Evolutionary conservation across 1,140 invertebrate genomes (phyloP).

Genomic region (Vanessa atalanta): DNA sequence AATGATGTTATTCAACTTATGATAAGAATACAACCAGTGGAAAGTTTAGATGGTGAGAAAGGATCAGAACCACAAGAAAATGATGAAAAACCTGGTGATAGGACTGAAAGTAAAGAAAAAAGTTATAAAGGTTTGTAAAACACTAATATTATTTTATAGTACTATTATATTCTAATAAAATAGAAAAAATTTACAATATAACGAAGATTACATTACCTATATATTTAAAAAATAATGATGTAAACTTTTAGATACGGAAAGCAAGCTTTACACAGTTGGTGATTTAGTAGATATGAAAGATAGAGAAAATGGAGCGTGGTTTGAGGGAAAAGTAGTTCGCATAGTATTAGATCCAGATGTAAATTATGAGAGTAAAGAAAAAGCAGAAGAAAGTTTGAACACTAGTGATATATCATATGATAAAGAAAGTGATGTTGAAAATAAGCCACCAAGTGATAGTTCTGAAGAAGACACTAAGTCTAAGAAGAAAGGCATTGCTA

Average conservation of each 20-base stretch:
- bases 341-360: slow-evolving; percentile 59
- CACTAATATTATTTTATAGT: background rate
- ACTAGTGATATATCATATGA: slow-evolving; percentile 32
- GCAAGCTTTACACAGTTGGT: slow-evolving; percentile 83
- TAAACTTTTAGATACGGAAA: slow-evolving; percentile 70
- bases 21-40: slow-evolving; percentile 66
- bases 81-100: slow-evolving; percentile 34
- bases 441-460: slow-evolving; percentile 45
- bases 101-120: slow-evolving; percentile 7
- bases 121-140: slow-evolving; percentile 49
- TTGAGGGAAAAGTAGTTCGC: slow-evolving; percentile 82
- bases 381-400: slow-evolving; percentile 28
- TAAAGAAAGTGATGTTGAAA: slow-evolving; percentile 51
- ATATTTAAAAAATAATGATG: background rate
- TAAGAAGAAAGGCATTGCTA: slow-evolving; percentile 55
- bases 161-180: too few relatives aligned
- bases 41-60: slow-evolving; percentile 35
- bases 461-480: slow-evolving; percentile 38
- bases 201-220: too few relatives aligned
- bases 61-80: slow-evolving; percentile 15
- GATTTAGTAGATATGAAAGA: slow-evolving; percentile 87
- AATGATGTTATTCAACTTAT: slow-evolving; percentile 91
- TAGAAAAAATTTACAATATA: too few relatives aligned
- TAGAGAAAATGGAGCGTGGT: slow-evolving; percentile 83
- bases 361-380: slow-evolving; percentile 22